These are phyloP conservation scores for Allophyes oxyacanthae DNA, from an alignment of 2,888 invertebrate species.

Conservation along the genomic window DNA sequence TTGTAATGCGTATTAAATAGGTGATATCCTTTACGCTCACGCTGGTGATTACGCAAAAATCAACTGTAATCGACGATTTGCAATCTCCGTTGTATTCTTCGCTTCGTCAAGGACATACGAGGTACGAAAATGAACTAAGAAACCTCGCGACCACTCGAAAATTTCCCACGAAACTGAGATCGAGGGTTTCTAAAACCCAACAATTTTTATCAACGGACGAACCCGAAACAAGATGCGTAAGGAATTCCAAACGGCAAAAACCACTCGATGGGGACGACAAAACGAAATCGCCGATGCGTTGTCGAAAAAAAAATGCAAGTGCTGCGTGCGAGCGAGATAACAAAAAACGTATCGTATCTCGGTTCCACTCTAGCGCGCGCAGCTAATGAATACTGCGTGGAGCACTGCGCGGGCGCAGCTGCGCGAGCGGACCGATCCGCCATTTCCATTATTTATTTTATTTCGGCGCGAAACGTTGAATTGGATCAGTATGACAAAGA, in stretches of 20 bases:
- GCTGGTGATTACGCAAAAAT: conserved; percentile 48
- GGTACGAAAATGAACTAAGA: conserved; percentile 20
- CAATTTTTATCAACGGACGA: conserved; percentile 69
- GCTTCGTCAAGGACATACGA: conserved; percentile 12
- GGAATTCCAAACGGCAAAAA: conserved; percentile 86
- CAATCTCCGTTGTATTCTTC: conserved; percentile 33
- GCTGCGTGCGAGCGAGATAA: conserved; percentile 85
- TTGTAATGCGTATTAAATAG: conserved; percentile 64
- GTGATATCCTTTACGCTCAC: conserved; percentile 56
- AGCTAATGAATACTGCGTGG: conserved; percentile 80
- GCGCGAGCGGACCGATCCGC: conserved; percentile 79
- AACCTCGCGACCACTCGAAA: conserved; percentile 25
- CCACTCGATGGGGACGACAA: conserved; percentile 86
- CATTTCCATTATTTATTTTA: conserved; percentile 88
- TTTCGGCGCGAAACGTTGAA: conserved; percentile 86
- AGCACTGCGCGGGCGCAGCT: conserved; percentile 81
- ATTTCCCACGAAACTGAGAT: conserved; percentile 63
- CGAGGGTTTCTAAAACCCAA: conserved; percentile 60
- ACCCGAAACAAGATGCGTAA: conserved; percentile 83
- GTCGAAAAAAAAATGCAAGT: conserved; percentile 84
- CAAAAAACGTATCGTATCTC: conserved; percentile 87
- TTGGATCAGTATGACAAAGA: conserved; percentile 87
- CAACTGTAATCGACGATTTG: conserved; percentile 38
- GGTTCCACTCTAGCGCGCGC: conserved; percentile 87
- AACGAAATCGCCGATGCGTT: conserved; percentile 88